Percentiles rank a stretch among this genome's conserved stretches.
phyloP scores from a whole-genome alignment of 2,888 invertebrate genomes.

The Drosophila bunnanda region DNA sequence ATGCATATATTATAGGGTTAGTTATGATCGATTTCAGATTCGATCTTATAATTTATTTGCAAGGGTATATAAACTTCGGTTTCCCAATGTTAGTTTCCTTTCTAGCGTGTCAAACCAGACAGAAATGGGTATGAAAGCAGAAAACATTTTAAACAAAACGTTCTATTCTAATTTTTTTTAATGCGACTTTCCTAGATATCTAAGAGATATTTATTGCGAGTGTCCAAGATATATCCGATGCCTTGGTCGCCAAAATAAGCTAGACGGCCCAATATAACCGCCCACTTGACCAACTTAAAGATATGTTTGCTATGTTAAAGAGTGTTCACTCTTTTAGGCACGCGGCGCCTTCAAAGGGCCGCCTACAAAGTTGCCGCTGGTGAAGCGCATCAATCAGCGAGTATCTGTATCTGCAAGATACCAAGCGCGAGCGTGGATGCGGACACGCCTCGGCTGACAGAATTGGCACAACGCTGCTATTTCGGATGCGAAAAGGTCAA shows the following conservation, averaged over 20 bases:
- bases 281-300: conserved; percentile 74
- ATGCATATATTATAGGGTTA: too few species aligned
- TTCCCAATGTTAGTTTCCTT: too few species aligned
- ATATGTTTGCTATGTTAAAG: conserved; percentile 54
- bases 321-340: conserved; percentile 2
- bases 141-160: not conserved
- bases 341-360: conserved; percentile 73
- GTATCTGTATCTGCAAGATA: conserved; percentile 50
- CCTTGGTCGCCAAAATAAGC: conserved; percentile 65
- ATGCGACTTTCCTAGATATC: not conserved
- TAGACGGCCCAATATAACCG: conserved; percentile 49
- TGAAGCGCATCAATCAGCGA: conserved; percentile 74
- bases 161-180: not conserved
- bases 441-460: conserved; percentile 61
- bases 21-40: too few species aligned
- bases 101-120: too few species aligned
- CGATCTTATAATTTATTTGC: too few species aligned
- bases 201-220: not conserved
- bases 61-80: too few species aligned
- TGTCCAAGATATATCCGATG: conserved; percentile 21
- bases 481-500: conserved; percentile 69
- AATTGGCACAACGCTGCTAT: conserved; percentile 75
- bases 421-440: conserved; percentile 27
- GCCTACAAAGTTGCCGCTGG: conserved; percentile 55
- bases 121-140: too few species aligned